Evolutionary conservation across 2,888 invertebrate genomes (phyloP), one percentile per base, ranked within the genome.

Genomic region (Andricus quercusramuli): DNA sequence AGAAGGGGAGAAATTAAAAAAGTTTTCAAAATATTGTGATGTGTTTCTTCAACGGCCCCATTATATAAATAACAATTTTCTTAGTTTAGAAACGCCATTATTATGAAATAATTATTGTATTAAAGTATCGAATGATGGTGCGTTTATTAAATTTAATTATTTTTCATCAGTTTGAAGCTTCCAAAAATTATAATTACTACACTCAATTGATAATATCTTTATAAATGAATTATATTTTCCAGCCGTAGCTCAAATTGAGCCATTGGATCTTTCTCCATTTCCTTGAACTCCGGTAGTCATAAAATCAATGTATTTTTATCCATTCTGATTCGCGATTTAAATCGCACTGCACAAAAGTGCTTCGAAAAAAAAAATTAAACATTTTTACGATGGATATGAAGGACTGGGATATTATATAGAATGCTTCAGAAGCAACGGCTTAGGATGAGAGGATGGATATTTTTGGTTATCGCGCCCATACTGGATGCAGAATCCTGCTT

Each of bases 401-500:
- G 74, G 74, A 74, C 56, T 74, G 74, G 29, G 25, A 56, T 47
- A 74, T 74, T 74, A 56, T 74, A 74, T n/a, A 56, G 56, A 56
- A 74, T 29, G 56, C 51, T 74, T 74, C 56, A 37, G 29, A 74
- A 74, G 74, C 68, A 68, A n/a, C 25, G 44, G 44, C 74, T 74
- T 74, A 56, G 74, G 56, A 74, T 80, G 83, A 85, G 84, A 82
- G 86, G 41, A 41, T 78, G 80, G 84, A 85, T 86, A 86, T 86
- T 86, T 86, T 86, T 86, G 86, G 86, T 85, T 78, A 79, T 74
- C 77, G 80, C 80, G 44, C 84, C 85, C 83, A 83, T 62, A 25
- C 25, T 25, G 6, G 70, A 56, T 74, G 51, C 74, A 51, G 74
- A 74, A 74, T 74, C 74, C 74, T 74, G 74, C 74, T 74, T 56